Conservation (phyloP, 2,797 vertebrate species). For the Microchirus variegatus region DNA sequence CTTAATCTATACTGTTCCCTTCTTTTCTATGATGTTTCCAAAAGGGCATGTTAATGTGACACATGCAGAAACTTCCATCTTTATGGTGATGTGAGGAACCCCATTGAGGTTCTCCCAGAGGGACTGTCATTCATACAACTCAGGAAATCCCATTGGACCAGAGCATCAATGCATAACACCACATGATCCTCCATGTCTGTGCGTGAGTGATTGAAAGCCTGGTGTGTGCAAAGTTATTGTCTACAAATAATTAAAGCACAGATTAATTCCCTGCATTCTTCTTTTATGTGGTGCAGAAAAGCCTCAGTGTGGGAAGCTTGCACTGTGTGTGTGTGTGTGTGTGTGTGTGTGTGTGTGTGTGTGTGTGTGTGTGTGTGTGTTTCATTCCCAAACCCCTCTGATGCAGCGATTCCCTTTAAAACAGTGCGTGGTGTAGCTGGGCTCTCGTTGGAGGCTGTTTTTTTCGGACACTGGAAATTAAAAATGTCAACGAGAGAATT, state of each 20-base stretch:
- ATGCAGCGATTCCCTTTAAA: conserved; percentile 79
- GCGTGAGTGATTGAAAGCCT: conserved; percentile 18
- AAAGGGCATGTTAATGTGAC: conserved; percentile 61
- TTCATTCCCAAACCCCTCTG: conserved; percentile 52
- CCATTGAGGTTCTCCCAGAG: conserved; percentile 54
- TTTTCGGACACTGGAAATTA: conserved; percentile 29
- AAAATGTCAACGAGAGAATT: background rate
- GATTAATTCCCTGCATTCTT: conserved; percentile 41
- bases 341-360: background rate
- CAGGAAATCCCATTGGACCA: conserved; percentile 76
- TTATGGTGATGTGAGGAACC: conserved; percentile 48
- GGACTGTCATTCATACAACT: conserved; percentile 78
- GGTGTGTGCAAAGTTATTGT: conserved; percentile 53
- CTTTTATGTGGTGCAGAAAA: conserved; percentile 43
- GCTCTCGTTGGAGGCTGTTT: conserved; percentile 28
- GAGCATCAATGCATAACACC: conserved; percentile 39
- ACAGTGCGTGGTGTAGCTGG: conserved; percentile 47
- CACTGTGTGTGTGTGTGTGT: conserved; percentile 16
- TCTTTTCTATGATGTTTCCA: conserved; percentile 57
- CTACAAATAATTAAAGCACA: conserved; percentile 69
- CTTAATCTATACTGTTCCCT: conserved; percentile 42
- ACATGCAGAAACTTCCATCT: conserved; percentile 46
- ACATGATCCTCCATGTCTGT: conserved; percentile 12
- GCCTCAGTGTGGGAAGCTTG: conserved; percentile 55
- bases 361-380: conserved; percentile 6